Evolutionary conservation across 2,113 vertebrate genomes (phyloP).

Genomic region (Platichthys stellatus): DNA sequence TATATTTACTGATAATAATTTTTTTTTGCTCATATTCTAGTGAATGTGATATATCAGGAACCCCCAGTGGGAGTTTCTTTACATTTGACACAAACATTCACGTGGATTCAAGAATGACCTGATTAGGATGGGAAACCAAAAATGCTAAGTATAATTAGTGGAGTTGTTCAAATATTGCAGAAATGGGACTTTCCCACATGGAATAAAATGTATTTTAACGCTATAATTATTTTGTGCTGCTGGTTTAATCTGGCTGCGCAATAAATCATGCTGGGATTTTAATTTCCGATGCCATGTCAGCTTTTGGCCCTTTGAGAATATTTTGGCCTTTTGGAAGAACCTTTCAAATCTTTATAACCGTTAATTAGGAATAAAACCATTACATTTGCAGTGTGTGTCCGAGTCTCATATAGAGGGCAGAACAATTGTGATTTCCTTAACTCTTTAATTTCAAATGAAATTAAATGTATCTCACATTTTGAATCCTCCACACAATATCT

Average conservation of each 20-base stretch:
- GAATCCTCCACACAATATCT: constrained; percentile 15
- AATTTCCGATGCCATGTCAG: constrained; percentile 25
- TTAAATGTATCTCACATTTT: background rate
- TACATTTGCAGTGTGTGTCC: constrained; percentile 2
- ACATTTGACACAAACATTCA: too few species aligned
- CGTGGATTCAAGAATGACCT: too few species aligned
- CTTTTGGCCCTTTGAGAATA: constrained; percentile 21
- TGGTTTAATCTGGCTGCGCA: background rate
- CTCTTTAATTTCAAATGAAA: constrained; percentile 1
- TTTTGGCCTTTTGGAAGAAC: constrained; percentile 32
- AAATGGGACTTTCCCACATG: background rate
- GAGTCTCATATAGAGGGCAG: background rate
- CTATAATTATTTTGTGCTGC: background rate
- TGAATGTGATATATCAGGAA: too few species aligned
- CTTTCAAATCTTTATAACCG: constrained; percentile 22
- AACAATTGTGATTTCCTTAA: constrained; percentile 13
- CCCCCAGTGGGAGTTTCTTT: too few species aligned
- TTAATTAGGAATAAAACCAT: constrained; percentile 43
- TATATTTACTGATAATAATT: too few species aligned
- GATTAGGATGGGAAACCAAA: too few species aligned
- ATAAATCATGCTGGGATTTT: constrained; percentile 5
- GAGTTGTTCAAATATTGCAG: background rate
- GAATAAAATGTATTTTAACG: background rate
- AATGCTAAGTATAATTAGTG: background rate
- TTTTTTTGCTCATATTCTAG: too few species aligned